These are phyloP conservation scores for Rhizomys pruinosus DNA, from an alignment of 2,113 vertebrate genomes.

Conservation along the genomic window DNA sequence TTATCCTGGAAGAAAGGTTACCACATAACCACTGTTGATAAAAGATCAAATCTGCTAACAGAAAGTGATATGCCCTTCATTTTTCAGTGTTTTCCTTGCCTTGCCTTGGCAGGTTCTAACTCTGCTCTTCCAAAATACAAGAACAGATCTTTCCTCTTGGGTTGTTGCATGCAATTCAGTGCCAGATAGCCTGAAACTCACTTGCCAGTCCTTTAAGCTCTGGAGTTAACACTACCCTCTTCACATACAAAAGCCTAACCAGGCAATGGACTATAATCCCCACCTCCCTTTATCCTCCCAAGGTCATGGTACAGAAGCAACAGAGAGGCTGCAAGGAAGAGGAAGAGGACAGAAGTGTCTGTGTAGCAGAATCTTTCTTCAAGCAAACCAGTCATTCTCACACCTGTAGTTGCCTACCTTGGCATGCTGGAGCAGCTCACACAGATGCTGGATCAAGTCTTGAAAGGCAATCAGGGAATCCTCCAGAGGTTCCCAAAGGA, in stretches of 20 bases:
- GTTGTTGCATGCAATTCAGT: not conserved
- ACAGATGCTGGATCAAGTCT: slow-evolving; percentile 56
- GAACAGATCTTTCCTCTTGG: not conserved
- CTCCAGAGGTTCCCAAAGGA: slow-evolving; percentile 42
- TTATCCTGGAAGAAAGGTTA: not conserved
- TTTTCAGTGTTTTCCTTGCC: not conserved
- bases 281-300: not conserved
- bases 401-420: slow-evolving; percentile 68
- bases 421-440: slow-evolving; percentile 53
- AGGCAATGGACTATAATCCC: not conserved
- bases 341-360: not conserved
- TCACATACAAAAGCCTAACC: not conserved
- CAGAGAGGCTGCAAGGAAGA: not conserved
- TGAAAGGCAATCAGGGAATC: slow-evolving; percentile 65
- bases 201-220: not conserved
- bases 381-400: slow-evolving; percentile 40
- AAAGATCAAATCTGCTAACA: not conserved
- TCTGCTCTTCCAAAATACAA: slow-evolving; percentile 41
- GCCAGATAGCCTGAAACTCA: not conserved
- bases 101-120: not conserved
- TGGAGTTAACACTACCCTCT: not conserved
- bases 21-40: not conserved
- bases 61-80: not conserved
- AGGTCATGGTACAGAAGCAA: not conserved
- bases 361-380: slow-evolving; percentile 1